phyloP scores from a whole-genome alignment of 2,797 vertebrate species.

The Otolemur crassicaudatus region DNA sequence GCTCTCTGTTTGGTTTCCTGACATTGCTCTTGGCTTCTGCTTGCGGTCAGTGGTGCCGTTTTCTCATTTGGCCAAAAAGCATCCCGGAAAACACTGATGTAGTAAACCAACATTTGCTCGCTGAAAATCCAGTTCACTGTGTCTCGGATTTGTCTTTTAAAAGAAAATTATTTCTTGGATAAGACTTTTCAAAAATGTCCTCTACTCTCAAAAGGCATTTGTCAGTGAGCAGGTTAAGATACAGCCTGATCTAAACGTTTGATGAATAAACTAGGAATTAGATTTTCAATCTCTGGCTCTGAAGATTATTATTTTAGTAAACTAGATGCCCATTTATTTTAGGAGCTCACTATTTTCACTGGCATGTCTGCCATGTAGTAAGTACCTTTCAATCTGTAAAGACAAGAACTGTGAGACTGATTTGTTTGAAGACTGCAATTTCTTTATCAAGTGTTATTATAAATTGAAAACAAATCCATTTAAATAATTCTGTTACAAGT shows the following conservation, averaged over 20 bases:
- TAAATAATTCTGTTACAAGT: not conserved
- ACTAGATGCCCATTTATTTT: not conserved
- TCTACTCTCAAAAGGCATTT: slow-evolving; percentile 52
- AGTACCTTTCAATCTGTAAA: not conserved
- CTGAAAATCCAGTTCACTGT: slow-evolving; percentile 99
- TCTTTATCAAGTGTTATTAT: not conserved
- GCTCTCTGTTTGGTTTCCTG: slow-evolving; percentile 95
- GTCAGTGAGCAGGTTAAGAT: not conserved
- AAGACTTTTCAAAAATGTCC: not conserved
- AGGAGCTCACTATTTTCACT: not conserved
- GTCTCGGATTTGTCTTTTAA: slow-evolving; percentile 96
- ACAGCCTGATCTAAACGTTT: slow-evolving; percentile 19
- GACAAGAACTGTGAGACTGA: not conserved
- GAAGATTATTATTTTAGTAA: not conserved
- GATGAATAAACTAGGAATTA: slow-evolving; percentile 42
- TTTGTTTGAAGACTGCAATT: not conserved
- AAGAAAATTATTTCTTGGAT: slow-evolving; percentile 53
- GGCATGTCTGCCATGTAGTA: not conserved
- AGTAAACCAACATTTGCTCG: slow-evolving; percentile 97
- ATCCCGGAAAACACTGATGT: slow-evolving; percentile 96
- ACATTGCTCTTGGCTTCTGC: slow-evolving; percentile 91
- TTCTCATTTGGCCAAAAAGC: slow-evolving; percentile 97
- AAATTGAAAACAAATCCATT: not conserved
- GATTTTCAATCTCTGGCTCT: slow-evolving; percentile 34
- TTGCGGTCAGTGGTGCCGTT: slow-evolving; percentile 90